Conservation (phyloP, 2,797 vertebrate species). For the Malurus leucopterus region DNA sequence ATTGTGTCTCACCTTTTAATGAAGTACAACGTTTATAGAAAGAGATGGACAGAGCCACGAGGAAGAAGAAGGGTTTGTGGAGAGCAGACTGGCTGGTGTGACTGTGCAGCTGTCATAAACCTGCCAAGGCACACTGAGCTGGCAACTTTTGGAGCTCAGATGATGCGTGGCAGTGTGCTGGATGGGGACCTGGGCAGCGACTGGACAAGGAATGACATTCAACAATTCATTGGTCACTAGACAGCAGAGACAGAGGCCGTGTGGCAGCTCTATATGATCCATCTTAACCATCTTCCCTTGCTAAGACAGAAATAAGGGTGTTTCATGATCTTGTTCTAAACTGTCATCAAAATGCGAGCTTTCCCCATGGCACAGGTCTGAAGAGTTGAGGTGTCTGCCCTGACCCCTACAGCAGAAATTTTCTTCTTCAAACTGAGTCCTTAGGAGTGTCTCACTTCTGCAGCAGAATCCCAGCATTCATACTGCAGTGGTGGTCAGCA, state of each 20-base stretch:
- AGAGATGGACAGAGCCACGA: neutral
- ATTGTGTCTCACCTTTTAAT: neutral
- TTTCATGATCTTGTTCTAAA: neutral
- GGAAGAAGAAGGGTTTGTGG: neutral
- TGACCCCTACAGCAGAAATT: rapidly evolving
- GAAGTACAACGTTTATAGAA: neutral
- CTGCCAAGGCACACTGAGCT: neutral
- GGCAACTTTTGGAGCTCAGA: neutral
- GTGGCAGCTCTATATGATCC: neutral
- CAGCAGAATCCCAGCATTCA: neutral
- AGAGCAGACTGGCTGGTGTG: neutral
- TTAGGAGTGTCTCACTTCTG: neutral
- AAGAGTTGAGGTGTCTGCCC: neutral
- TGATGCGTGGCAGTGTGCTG: neutral
- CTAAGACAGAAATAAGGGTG: neutral
- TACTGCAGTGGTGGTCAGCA: neutral
- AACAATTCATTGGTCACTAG: neutral
- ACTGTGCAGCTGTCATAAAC: neutral
- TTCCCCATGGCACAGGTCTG: neutral
- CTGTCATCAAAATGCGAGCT: rapidly evolving
- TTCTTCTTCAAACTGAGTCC: neutral
- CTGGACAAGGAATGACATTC: neutral
- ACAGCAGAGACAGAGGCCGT: neutral
- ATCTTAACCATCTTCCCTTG: neutral
- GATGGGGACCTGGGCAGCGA: rapidly evolving